These are phyloP conservation scores for Hypomecis punctinalis DNA, from an alignment of 2,888 invertebrate genomes.

Conservation along the genomic window DNA sequence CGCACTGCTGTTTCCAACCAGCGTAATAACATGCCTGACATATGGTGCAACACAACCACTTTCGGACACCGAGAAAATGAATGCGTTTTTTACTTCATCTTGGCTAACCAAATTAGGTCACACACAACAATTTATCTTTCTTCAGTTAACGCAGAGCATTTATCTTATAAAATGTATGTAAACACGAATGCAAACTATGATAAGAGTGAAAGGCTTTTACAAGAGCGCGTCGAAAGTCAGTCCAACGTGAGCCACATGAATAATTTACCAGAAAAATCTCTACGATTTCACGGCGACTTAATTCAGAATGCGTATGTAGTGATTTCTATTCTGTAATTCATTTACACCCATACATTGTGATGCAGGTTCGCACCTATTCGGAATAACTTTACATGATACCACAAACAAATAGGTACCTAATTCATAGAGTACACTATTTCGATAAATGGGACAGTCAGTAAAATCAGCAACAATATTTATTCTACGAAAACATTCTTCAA, in stretches of 20 bases:
- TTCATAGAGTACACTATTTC: background rate
- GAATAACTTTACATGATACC: slow-evolving; percentile 53
- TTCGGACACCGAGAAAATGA: slow-evolving; percentile 34
- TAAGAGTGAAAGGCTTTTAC: slow-evolving; percentile 84
- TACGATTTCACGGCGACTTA: slow-evolving; percentile 82
- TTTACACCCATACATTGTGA: slow-evolving; percentile 70
- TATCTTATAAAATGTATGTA: slow-evolving; percentile 35
- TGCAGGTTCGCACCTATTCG: slow-evolving; percentile 57
- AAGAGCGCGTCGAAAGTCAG: slow-evolving; percentile 79
- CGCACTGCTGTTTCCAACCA: slow-evolving; percentile 40
- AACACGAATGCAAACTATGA: slow-evolving; percentile 61
- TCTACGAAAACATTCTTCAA: slow-evolving; percentile 46
- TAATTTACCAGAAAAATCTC: slow-evolving; percentile 85
- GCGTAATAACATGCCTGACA: slow-evolving; percentile 36
- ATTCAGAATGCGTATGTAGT: slow-evolving; percentile 76
- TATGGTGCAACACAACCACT: slow-evolving; percentile 36
- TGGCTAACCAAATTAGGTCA: slow-evolving; percentile 19
- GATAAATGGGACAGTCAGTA: slow-evolving; percentile 22
- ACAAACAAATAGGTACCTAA: background rate
- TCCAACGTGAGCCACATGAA: slow-evolving; percentile 81
- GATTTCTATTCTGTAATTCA: slow-evolving; percentile 81
- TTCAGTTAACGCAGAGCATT: slow-evolving; percentile 19
- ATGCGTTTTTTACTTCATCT: slow-evolving; percentile 23
- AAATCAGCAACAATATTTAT: slow-evolving; percentile 31
- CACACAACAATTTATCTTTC: background rate